phyloP scores from a whole-genome alignment of 1,140 invertebrate species.

The Bombus pyrosoma region DNA sequence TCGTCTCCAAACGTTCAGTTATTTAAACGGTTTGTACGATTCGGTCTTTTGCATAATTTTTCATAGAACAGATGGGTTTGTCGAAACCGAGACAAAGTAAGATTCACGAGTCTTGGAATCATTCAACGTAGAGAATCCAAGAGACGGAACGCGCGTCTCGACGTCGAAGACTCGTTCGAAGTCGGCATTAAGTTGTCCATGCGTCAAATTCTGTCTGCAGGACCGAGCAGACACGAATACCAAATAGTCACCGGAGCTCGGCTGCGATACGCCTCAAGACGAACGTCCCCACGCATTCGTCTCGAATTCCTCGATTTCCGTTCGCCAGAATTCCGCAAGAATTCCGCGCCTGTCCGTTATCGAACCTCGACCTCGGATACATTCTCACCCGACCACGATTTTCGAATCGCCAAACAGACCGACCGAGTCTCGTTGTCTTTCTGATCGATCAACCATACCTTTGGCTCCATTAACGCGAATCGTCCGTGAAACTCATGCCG shows the following conservation, averaged over 20 bases:
- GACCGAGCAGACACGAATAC: slow-evolving; percentile 53
- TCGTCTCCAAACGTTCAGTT: no score
- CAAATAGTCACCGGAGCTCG: slow-evolving; percentile 49
- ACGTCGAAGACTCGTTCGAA: slow-evolving; percentile 37
- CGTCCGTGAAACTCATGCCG: not conserved
- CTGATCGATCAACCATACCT: not conserved
- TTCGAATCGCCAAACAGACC: slow-evolving; percentile 4
- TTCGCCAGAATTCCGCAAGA: slow-evolving; percentile 44
- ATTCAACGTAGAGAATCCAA: slow-evolving; percentile 38
- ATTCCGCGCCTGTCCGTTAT: slow-evolving; percentile 42
- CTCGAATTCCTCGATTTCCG: slow-evolving; percentile 58
- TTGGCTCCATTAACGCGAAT: slow-evolving; percentile 3
- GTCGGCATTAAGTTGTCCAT: slow-evolving; percentile 65
- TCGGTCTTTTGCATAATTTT: no score
- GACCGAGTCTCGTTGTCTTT: not conserved
- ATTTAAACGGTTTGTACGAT: no score
- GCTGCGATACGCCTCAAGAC: slow-evolving; percentile 48
- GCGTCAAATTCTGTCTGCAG: slow-evolving; percentile 68
- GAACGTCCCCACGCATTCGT: slow-evolving; percentile 54
- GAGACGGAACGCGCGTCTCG: slow-evolving; percentile 5
- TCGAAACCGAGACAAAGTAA: not conserved
- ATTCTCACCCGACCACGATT: slow-evolving; percentile 38
- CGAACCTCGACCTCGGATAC: not conserved
- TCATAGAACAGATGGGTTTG: no score
- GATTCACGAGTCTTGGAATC: not conserved